A percentile compares a stretch with the other conserved stretches of the same genome.
Evolutionary conservation across 1,140 invertebrate species (phyloP).

Genomic region (Aphelenchoides avenae): DNA sequence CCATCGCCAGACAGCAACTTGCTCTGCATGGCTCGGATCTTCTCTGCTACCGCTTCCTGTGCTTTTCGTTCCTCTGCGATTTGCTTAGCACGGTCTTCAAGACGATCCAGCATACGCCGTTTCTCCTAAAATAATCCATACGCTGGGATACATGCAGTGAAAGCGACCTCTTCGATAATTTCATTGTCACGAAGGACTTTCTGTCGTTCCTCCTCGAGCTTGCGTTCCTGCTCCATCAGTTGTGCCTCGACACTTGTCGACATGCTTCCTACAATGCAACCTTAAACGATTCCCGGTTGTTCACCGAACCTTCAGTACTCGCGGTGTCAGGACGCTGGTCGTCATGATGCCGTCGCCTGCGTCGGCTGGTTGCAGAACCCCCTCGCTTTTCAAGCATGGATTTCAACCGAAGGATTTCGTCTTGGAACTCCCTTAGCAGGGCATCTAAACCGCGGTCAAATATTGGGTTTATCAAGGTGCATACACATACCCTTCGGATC

Average conservation of each 20-base stretch:
- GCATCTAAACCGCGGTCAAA: no score
- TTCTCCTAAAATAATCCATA: constrained; percentile 60
- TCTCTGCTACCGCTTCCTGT: constrained; percentile 62
- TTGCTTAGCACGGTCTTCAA: constrained; percentile 65
- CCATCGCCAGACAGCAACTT: constrained; percentile 78
- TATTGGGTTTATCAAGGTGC: no score
- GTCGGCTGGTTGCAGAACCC: constrained; percentile 57
- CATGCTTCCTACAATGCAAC: constrained; percentile 9
- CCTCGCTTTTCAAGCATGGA: constrained; percentile 60
- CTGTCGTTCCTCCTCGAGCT: constrained; percentile 65
- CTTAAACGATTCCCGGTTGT: background rate
- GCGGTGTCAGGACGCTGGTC: background rate
- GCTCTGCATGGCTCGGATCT: constrained; percentile 72
- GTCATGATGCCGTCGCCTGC: constrained; percentile 17
- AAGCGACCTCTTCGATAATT: constrained; percentile 62
- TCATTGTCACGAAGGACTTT: constrained; percentile 64
- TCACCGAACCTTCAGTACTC: constrained; percentile 11
- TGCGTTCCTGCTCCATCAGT: constrained; percentile 61
- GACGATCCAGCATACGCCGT: constrained; percentile 66
- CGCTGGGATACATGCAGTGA: background rate
- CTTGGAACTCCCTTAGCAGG: constrained; percentile 77
- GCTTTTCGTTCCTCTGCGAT: constrained; percentile 65
- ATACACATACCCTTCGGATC: constrained; percentile 93
- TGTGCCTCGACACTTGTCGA: constrained; percentile 61
- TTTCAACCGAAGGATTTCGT: constrained; percentile 39